Conservation (phyloP, 2,797 vertebrate species). For the Anguilla marmorata region DNA sequence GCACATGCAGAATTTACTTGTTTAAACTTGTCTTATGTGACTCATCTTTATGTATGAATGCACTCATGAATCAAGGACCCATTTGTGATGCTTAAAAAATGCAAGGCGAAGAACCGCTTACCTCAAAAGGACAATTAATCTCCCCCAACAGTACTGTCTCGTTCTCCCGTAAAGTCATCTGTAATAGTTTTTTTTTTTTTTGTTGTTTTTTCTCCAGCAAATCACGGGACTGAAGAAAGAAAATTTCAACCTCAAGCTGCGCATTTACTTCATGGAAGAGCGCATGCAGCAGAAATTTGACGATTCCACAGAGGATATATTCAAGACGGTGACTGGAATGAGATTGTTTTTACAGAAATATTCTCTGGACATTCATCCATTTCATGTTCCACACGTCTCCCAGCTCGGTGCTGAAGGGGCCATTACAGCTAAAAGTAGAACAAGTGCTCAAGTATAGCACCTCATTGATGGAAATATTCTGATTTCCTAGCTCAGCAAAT, state of each 20-base stretch:
- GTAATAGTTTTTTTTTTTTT: conserved; percentile 22
- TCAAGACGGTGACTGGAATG: conserved; percentile 77
- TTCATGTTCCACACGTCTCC: background rate
- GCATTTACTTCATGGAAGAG: conserved; percentile 97
- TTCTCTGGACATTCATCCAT: background rate
- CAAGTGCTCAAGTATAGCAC: background rate
- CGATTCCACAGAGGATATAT: conserved; percentile 87
- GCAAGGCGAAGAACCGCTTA: conserved; percentile 33
- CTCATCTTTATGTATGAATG: background rate
- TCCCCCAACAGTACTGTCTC: background rate
- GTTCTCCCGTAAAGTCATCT: background rate
- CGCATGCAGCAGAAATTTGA: conserved; percentile 92
- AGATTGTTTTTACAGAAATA: background rate
- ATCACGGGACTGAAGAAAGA: conserved; percentile 96
- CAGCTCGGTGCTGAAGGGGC: background rate
- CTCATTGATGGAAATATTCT: background rate
- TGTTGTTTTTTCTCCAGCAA: conserved; percentile 73
- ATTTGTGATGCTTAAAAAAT: background rate
- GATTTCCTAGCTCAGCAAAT: background rate
- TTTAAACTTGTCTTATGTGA: conserved; percentile 20
- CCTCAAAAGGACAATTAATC: background rate
- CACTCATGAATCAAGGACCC: background rate
- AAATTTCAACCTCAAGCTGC: conserved; percentile 96
- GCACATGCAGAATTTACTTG: background rate
- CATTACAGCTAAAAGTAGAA: background rate